Evolutionary conservation across 1,140 invertebrate species (phyloP), one percentile per base, ranked within the genome.

Genomic region (Ceratina australensis): DNA sequence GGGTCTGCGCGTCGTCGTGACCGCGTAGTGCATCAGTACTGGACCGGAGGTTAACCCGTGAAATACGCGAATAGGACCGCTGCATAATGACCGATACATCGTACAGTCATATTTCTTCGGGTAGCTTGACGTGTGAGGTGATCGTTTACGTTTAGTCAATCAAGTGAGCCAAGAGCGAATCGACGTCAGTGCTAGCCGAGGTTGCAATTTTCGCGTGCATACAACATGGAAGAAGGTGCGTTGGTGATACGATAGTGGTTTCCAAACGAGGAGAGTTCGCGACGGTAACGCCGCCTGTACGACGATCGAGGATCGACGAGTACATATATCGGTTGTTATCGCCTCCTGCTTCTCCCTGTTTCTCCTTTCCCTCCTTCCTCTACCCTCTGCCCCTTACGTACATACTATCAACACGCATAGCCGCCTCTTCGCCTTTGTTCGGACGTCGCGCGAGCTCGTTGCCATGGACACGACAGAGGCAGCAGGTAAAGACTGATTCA

Each of bases 201-300:
- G 73, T 74, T 72, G 72, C 33, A 78, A 74, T 77, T 81, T 56
- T 66, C 67, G 67, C 63, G 67, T 84, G 72, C 72, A 72, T 61
- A 72, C 79, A 84, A 85, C 83, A 85, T 85, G 84, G 84, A 84
- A 84, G 84, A 85, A 84, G 84, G 84, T 85, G 82, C 84, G 79
- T 72, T 82, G 76, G 82, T 85, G 83, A 76, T 85, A 81, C 83
- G 82, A 82, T 85, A 85, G 84, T 84, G 82, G 83, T 84, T 84
- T 84, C 82, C 68, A 79, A 74, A 72, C 72, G 71, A 80, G 69
- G 66, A 81, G 79, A 74, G 82, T 81, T 73, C 66, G 75, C 67
- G 79, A 80, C 47, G 72, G 75, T 67, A 77, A 77, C 73, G 79
- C 79, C 74, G 63, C 63, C 61, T 74, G 68, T 80, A 73, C 72